Percentiles rank a stretch among this genome's conserved stretches.
These are phyloP conservation scores for Macrophya alboannulata DNA, from an alignment of 2,888 invertebrate genomes.

Conservation along the genomic window DNA sequence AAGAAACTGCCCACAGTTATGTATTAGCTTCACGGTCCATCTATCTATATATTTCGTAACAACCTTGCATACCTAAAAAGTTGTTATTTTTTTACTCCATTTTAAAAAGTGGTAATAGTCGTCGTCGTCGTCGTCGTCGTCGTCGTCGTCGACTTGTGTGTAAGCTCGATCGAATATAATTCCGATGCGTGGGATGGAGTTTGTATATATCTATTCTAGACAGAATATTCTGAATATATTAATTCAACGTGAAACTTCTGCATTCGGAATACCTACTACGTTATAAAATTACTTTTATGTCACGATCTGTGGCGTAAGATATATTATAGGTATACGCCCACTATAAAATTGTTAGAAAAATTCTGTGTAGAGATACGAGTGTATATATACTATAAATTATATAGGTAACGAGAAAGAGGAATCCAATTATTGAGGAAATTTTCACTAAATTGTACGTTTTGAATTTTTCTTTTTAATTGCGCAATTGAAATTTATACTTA, in stretches of 20 bases:
- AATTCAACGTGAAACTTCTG: neutral
- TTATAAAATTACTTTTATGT: neutral
- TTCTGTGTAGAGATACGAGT: too few relatives aligned
- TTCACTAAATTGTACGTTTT: too few relatives aligned
- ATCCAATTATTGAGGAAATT: too few relatives aligned
- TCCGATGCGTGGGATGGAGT: neutral
- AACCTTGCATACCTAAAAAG: slow-evolving; percentile 5
- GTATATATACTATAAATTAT: too few relatives aligned
- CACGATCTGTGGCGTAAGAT: neutral
- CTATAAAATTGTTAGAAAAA: neutral
- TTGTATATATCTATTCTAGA: neutral
- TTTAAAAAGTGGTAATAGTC: slow-evolving; percentile 22
- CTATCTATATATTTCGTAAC: slow-evolving; percentile 13
- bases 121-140: too few relatives aligned
- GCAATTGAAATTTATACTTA: too few relatives aligned
- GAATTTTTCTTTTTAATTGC: too few relatives aligned
- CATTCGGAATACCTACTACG: neutral
- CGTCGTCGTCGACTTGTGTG: neutral
- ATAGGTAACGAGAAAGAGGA: too few relatives aligned
- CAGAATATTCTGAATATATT: neutral
- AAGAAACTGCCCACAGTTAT: neutral
- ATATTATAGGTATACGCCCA: neutral
- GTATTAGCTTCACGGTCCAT: neutral
- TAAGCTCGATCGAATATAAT: neutral
- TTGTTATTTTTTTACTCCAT: slow-evolving; percentile 17